Evolutionary conservation across 2,113 vertebrate genomes (phyloP).

Genomic region (Erpornis zantholeuca): DNA sequence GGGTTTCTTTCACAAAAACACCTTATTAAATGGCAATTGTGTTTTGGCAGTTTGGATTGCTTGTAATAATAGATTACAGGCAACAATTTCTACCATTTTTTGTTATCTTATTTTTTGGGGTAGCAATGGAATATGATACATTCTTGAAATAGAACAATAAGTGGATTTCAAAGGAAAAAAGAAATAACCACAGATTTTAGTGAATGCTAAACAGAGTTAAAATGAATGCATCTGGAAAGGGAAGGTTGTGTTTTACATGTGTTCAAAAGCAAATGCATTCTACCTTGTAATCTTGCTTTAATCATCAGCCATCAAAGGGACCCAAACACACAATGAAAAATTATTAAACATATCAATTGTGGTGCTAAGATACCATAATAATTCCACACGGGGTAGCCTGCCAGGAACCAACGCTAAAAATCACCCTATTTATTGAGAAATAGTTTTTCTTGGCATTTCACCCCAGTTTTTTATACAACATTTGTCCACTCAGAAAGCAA

Average conservation of each 20-base stretch:
- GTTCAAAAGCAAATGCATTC: not conserved
- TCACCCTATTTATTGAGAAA: not conserved
- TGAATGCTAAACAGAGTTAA: not conserved
- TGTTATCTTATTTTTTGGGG: not conserved
- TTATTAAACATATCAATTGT: constrained; percentile 23
- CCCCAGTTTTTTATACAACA: not conserved
- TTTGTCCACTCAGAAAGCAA: not conserved
- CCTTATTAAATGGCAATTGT: constrained; percentile 24
- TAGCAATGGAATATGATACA: not conserved
- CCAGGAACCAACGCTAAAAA: not conserved
- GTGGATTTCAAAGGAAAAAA: not conserved
- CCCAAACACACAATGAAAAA: constrained; percentile 35
- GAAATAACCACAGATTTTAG: constrained; percentile 4
- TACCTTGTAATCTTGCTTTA: constrained; percentile 49
- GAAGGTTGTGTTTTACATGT: not conserved
- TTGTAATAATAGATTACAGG: constrained; percentile 13
- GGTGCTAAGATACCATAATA: constrained; percentile 11
- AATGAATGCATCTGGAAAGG: constrained; percentile 14
- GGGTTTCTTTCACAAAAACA: not conserved
- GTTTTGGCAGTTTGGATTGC: constrained; percentile 35
- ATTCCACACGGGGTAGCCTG: not conserved
- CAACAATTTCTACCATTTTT: constrained; percentile 9
- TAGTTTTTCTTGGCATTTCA: not conserved
- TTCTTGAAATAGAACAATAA: constrained; percentile 46
- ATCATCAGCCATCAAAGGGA: constrained; percentile 37